Base-by-base conservation (phyloP, 2,888 invertebrate species). In the Agrotis puta region DNA sequence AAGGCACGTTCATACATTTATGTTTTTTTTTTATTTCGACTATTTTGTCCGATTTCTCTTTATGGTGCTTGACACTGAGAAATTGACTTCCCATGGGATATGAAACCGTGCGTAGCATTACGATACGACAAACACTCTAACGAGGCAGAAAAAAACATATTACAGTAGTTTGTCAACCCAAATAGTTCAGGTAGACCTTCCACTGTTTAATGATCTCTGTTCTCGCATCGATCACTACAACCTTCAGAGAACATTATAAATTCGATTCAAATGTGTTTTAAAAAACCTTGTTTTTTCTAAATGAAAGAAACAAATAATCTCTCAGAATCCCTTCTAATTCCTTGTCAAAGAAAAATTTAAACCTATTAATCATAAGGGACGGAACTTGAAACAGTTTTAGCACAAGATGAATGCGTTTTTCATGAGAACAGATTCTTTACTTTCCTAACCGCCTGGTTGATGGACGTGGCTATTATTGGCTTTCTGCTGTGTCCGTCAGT, bases 321-420 rank as follows among this genome's bases (percentile, higher is more conserved):
- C 18, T 33, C 33, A 0, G 13, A 54, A 20, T 22, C 3, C 13
- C n/a, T 50, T 54, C 45, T 48, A 39, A 65, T 65, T 48, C 33
- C 54, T 14, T 59, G 81, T 81, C 62, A 70, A 65, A 70, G 77
- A 69, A 78, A 78, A 53, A 81, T 76, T 53, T 16, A 48, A 50
- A 59, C 6, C 43, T 47, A 81, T 81, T 54, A 48, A 81, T 66
- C 58, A 68, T 11, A 59, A 70, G 58, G 64, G 62, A 33, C 54
- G 62, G 64, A 65, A 56, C 62, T 56, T 50, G 20, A 47, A 81
- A 45, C 43, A 43, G 45, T 47, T 74, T 59, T 6, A 22, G 63
- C 51, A 16, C 22, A 70, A 77, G 81, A 78, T 76, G 24, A 18
- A 78, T 81, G 65, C 50, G 61, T 64, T 84, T 77, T 79, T 84